These are phyloP conservation scores for Hyles vespertilio DNA, from an alignment of 1,140 invertebrate genomes.

Conservation along the genomic window DNA sequence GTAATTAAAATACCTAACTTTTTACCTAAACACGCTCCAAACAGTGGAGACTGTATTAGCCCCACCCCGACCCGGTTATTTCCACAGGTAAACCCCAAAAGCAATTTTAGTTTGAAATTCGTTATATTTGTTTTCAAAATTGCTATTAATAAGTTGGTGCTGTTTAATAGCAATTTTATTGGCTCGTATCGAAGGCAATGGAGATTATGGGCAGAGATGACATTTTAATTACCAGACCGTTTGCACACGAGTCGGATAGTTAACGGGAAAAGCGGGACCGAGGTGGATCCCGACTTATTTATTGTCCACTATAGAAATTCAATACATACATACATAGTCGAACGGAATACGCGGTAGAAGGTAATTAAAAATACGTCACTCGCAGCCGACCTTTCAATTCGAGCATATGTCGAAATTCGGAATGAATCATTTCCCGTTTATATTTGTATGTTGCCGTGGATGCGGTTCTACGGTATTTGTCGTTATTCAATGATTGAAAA, in stretches of 20 bases:
- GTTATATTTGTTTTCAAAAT: slow-evolving; percentile 10
- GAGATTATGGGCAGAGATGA: slow-evolving; percentile 19
- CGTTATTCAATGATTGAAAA: slow-evolving; percentile 37
- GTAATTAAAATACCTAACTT: slow-evolving; percentile 71
- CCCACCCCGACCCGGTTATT: background rate
- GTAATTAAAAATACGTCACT: slow-evolving; percentile 75
- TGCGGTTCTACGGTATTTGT: slow-evolving; percentile 39
- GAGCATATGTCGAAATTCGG: slow-evolving; percentile 71
- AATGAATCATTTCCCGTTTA: slow-evolving; percentile 73
- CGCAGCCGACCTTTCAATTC: slow-evolving; percentile 71
- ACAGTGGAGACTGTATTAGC: slow-evolving; percentile 1
- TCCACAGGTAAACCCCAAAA: slow-evolving; percentile 5
- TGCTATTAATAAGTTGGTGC: slow-evolving; percentile 5
- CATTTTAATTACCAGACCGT: slow-evolving; percentile 25
- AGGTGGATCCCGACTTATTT: slow-evolving; percentile 50
- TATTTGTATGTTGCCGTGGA: slow-evolving; percentile 54
- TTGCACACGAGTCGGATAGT: slow-evolving; percentile 23
- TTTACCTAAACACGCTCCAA: slow-evolving; percentile 39
- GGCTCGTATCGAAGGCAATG: slow-evolving; percentile 3
- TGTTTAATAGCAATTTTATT: slow-evolving; percentile 8
- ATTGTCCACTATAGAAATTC: slow-evolving; percentile 68
- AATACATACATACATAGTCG: slow-evolving; percentile 47
- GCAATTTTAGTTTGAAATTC: slow-evolving; percentile 11
- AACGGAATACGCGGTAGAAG: slow-evolving; percentile 56
- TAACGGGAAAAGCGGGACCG: slow-evolving; percentile 20